Conservation (phyloP, 2,888 invertebrate genomes). For the Chrysolina haemoptera region DNA sequence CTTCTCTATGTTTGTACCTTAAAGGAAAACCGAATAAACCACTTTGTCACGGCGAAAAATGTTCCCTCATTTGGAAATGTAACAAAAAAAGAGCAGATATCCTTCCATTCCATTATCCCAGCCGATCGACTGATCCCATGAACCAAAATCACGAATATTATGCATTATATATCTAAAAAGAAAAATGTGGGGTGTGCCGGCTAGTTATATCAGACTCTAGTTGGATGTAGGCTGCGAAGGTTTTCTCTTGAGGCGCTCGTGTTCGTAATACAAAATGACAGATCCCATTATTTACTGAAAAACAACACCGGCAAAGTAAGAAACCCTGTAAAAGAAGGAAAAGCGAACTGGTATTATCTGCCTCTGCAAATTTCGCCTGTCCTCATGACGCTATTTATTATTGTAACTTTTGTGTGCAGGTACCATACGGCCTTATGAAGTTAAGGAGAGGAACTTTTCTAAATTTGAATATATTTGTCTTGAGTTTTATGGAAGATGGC, state of each 20-base stretch:
- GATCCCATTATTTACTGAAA: constrained; percentile 71
- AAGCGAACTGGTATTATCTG: constrained; percentile 65
- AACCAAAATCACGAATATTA: constrained; percentile 43
- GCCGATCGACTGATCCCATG: constrained; percentile 42
- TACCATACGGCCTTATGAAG: constrained; percentile 34
- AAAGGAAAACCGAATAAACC: background rate
- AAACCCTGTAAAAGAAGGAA: constrained; percentile 68
- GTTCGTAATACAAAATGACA: constrained; percentile 71
- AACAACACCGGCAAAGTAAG: constrained; percentile 69
- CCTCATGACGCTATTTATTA: constrained; percentile 61
- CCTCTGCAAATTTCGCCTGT: constrained; percentile 60
- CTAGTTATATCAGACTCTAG: constrained; percentile 54
- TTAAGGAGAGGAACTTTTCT: constrained; percentile 37
- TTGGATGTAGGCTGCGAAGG: constrained; percentile 54
- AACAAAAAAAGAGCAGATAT: constrained; percentile 31
- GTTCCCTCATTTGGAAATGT: constrained; percentile 5
- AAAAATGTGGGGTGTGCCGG: constrained; percentile 46
- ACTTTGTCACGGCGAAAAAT: background rate
- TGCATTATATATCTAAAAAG: constrained; percentile 48
- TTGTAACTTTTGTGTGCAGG: constrained; percentile 49
- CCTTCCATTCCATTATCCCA: constrained; percentile 35
- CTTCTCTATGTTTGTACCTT: too few relatives aligned
- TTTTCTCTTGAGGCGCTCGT: constrained; percentile 62
- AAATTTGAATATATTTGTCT: constrained; percentile 44
- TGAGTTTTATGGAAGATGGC: constrained; percentile 31